These are phyloP conservation scores for Abramis brama DNA, from an alignment of 2,113 vertebrate genomes.

Conservation along the genomic window DNA sequence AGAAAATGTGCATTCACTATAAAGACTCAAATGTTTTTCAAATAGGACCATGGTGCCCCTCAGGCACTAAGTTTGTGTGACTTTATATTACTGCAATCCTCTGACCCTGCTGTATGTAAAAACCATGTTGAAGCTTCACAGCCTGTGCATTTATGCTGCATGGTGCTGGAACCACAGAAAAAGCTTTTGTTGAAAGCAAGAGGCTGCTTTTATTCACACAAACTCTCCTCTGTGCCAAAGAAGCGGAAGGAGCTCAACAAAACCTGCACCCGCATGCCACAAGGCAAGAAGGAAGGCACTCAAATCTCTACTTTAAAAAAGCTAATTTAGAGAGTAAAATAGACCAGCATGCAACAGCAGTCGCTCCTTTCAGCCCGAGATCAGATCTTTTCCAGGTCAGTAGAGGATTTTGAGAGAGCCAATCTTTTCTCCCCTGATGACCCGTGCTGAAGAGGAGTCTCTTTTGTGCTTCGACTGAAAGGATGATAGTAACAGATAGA, in stretches of 20 bases:
- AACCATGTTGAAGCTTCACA: conserved; percentile 6
- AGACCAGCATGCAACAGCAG: conserved; percentile 42
- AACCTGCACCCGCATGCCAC: conserved; percentile 21
- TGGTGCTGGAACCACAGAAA: neutral
- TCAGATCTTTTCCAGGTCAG: conserved; percentile 75
- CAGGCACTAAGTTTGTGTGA: neutral
- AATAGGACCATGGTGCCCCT: neutral
- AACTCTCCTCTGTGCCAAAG: conserved; percentile 29
- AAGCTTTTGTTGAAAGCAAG: conserved; percentile 21
- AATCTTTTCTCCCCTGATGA: conserved; percentile 57
- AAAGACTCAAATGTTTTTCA: neutral
- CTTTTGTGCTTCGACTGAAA: conserved; percentile 43
- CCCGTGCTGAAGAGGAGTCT: conserved; percentile 33
- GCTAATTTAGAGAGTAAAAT: conserved; percentile 49
- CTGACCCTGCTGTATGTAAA: conserved; percentile 23
- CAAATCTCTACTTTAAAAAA: conserved; percentile 28
- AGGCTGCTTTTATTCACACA: conserved; percentile 23
- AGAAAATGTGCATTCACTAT: neutral
- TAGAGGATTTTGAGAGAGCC: conserved; percentile 61
- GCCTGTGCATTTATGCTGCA: neutral
- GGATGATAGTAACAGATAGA: neutral
- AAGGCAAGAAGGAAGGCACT: conserved; percentile 33
- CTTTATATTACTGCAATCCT: conserved; percentile 15
- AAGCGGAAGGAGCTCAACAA: conserved; percentile 57
- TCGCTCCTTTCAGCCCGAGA: conserved; percentile 55